Conservation (phyloP, 2,797 vertebrate genomes). For the Arrhamphus sclerolepis region DNA sequence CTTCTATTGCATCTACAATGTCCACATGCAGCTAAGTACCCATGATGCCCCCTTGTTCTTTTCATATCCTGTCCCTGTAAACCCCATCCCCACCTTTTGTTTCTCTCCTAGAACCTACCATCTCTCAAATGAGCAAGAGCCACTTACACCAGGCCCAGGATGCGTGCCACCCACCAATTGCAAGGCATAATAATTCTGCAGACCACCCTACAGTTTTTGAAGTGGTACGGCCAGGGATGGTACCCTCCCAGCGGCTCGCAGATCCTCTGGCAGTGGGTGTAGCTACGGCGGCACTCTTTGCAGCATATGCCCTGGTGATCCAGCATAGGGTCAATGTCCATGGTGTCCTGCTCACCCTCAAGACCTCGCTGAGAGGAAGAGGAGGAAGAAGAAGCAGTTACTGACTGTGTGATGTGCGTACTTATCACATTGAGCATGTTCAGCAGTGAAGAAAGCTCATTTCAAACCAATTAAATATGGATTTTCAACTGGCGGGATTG, state of each 20-base stretch:
- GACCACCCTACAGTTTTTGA: constrained; percentile 86
- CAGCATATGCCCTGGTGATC: constrained; percentile 93
- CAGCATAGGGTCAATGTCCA: constrained; percentile 90
- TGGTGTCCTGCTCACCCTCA: constrained; percentile 83
- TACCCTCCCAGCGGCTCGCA: constrained; percentile 89
- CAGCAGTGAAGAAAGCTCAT: constrained; percentile 10
- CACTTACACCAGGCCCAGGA: constrained; percentile 88
- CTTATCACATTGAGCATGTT: constrained; percentile 12
- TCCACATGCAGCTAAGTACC: constrained; percentile 26
- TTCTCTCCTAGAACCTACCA: constrained; percentile 21
- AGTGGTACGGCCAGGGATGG: constrained; percentile 89
- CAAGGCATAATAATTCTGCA: constrained; percentile 94
- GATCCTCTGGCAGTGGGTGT: constrained; percentile 90
- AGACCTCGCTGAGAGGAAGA: constrained; percentile 77
- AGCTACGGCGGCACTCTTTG: constrained; percentile 86
- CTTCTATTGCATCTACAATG: constrained; percentile 30
- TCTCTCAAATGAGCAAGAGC: too few relatives aligned
- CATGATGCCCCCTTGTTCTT: not conserved
- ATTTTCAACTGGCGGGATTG: constrained; percentile 51
- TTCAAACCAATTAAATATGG: constrained; percentile 68
- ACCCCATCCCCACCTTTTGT: not conserved
- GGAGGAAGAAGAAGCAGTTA: constrained; percentile 11
- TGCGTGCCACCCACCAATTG: constrained; percentile 93
- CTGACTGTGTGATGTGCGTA: not conserved
- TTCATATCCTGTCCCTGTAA: not conserved